Evolutionary conservation across 2,888 invertebrate species (phyloP).

Genomic region (Ethmia dodecea): DNA sequence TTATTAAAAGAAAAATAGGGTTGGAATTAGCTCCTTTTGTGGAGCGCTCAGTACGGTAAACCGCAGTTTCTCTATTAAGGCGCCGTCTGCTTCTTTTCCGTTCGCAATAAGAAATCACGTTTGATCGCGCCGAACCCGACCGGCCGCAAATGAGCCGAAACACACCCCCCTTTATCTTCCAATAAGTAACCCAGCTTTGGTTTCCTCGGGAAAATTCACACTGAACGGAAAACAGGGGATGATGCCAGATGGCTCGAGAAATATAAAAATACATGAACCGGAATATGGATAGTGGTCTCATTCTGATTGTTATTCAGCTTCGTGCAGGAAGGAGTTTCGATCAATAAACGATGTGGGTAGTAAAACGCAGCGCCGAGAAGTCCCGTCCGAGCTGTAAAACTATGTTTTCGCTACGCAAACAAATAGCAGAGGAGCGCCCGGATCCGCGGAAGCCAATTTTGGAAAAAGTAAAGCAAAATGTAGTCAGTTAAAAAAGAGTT

Average conservation of each 20-base stretch:
- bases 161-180: conserved; percentile 68
- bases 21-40: conserved; percentile 35
- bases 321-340: conserved; percentile 42
- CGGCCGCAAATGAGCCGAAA: conserved; percentile 71
- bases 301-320: conserved; percentile 57
- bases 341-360: conserved; percentile 48
- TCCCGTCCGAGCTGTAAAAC: conserved; percentile 33
- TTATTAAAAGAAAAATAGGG: conserved; percentile 37
- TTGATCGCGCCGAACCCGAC: conserved; percentile 48
- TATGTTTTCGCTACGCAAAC: conserved; percentile 33
- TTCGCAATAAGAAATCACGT: conserved; percentile 67
- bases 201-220: conserved; percentile 46
- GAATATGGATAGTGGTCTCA: conserved; percentile 52
- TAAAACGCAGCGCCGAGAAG: conserved; percentile 39
- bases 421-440: conserved; percentile 20
- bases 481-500: conserved; percentile 50
- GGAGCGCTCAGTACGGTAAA: conserved; percentile 34
- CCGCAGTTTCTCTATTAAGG: conserved; percentile 38
- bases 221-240: conserved; percentile 44
- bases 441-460: conserved; percentile 37
- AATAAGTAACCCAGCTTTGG: conserved; percentile 58
- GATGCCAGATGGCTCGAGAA: conserved; percentile 64
- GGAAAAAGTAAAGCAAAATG: conserved; percentile 34
- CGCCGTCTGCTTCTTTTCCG: conserved; percentile 43
- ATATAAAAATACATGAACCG: conserved; percentile 65